Evolutionary conservation across 2,113 vertebrate genomes (phyloP), one percentile per base, ranked within the genome.

Genomic region (Eulemur macaco): DNA sequence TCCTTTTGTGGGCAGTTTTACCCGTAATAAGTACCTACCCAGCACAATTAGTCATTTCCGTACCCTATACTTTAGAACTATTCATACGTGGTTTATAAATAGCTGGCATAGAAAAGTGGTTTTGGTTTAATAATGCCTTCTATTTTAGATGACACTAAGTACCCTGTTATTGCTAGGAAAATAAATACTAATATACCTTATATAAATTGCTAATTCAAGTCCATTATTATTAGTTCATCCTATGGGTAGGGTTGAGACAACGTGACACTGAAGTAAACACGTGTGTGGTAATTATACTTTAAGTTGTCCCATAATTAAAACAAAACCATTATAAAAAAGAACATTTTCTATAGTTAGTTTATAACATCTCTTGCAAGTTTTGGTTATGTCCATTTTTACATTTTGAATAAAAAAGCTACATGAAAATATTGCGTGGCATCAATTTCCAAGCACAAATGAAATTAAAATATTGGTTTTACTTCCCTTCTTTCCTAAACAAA

Each of bases 81-180:
- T 97, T 98, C 47, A 81, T 93, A 98, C 78, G 83, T 87, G 54
- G 76, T 94, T 97, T 98, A 97, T 97, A 97, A 97, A 98, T 97
- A 97, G 89, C 94, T 94, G 64, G 86, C 91, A 96, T 34, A 94
- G 89, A 91, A 96, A 89, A 97, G 93, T 95, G 80, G 52, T 95
- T 97, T 97, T 58, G 52, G 94, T 64, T 94, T 97, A 97, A 96
- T 97, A 96, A 97, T 84, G 96, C 84, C 93, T 58, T 96, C 93
- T 96, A 37, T 89, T 97, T 96, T 87, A 93, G 93, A 97, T 97
- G 91, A 95, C 97, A 89, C 86, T 94, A 96, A 97, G 71, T 87
- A 94, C 84, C 74, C 91, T 95, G 80, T 91, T 94, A 96, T 86
- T 93, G 68, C 69, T 93, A 66, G 39, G 78, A 94, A 98, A 97